These are phyloP conservation scores for Zhuqinia jingwanae DNA, from an alignment of 2,888 invertebrate species.

Conservation along the genomic window DNA sequence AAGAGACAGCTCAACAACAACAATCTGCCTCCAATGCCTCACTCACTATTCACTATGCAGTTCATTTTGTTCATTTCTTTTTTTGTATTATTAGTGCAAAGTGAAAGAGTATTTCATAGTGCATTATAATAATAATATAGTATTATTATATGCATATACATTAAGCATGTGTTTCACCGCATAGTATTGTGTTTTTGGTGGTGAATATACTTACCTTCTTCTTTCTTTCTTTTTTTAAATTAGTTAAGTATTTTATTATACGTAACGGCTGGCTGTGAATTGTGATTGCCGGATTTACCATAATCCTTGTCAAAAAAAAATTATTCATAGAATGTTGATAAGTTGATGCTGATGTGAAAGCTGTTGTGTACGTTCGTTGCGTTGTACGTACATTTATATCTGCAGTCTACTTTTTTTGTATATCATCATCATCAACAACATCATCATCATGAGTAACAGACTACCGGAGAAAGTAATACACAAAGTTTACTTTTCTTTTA, in stretches of 20 bases:
- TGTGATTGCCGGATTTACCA: constrained; percentile 8
- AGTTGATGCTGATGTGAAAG: constrained; percentile 29
- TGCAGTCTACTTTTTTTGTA: too few species aligned
- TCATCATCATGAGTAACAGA: too few species aligned
- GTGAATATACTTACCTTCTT: background rate
- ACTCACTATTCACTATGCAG: background rate
- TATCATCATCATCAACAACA: too few species aligned
- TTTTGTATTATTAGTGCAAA: constrained; percentile 25
- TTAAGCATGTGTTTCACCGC: constrained; percentile 15
- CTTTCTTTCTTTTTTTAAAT: too few species aligned
- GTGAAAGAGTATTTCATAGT: background rate
- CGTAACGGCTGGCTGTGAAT: too few species aligned
- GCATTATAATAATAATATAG: background rate
- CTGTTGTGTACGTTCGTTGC: too few species aligned
- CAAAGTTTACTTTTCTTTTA: too few species aligned
- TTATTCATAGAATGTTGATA: constrained; percentile 36
- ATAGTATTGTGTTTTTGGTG: constrained; percentile 12
- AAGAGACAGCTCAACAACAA: constrained; percentile 25
- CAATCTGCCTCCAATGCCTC: background rate
- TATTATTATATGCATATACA: background rate
- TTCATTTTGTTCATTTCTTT: constrained; percentile 33
- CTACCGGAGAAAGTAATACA: too few species aligned
- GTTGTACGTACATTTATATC: too few species aligned
- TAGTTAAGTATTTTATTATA: too few species aligned
- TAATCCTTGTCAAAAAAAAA: background rate